These are phyloP conservation scores for Idaea aversata DNA, from an alignment of 2,888 invertebrate genomes.

Conservation along the genomic window DNA sequence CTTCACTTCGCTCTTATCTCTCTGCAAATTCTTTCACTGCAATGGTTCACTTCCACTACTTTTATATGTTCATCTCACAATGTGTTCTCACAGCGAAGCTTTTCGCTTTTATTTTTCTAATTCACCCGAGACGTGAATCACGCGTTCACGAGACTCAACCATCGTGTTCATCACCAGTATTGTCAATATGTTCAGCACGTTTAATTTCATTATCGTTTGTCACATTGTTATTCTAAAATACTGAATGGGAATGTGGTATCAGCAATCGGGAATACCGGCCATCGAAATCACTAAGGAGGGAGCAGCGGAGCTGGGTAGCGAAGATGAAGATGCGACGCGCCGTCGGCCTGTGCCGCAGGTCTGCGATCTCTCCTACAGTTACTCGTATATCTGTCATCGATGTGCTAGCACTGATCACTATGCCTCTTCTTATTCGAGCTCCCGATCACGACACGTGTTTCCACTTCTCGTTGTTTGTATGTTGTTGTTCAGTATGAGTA, in stretches of 20 bases:
- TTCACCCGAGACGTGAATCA: constrained; percentile 4
- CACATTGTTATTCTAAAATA: constrained; percentile 56
- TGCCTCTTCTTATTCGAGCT: constrained; percentile 71
- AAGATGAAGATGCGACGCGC: constrained; percentile 79
- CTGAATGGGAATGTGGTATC: constrained; percentile 75
- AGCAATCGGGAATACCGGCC: constrained; percentile 81
- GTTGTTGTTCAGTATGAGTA: constrained; percentile 73
- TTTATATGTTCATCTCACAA: constrained; percentile 3
- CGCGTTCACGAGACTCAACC: constrained; percentile 16
- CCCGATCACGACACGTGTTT: constrained; percentile 73
- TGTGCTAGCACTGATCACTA: constrained; percentile 78
- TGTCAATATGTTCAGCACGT: constrained; percentile 58
- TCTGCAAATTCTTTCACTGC: constrained; percentile 26
- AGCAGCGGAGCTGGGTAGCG: constrained; percentile 84
- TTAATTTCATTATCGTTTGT: constrained; percentile 54
- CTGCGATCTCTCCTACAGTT: constrained; percentile 69
- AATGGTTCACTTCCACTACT: constrained; percentile 7
- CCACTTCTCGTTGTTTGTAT: constrained; percentile 75
- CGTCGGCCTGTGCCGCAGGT: constrained; percentile 75
- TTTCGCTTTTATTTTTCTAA: constrained; percentile 2
- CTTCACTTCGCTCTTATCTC: constrained; percentile 55
- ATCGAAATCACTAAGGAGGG: constrained; percentile 91
- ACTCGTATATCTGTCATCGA: constrained; percentile 56
- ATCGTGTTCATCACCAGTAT: constrained; percentile 36
- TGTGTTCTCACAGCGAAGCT: constrained; percentile 15